These are phyloP conservation scores for Pyralis farinalis DNA, from an alignment of 2,888 invertebrate species.

Conservation along the genomic window DNA sequence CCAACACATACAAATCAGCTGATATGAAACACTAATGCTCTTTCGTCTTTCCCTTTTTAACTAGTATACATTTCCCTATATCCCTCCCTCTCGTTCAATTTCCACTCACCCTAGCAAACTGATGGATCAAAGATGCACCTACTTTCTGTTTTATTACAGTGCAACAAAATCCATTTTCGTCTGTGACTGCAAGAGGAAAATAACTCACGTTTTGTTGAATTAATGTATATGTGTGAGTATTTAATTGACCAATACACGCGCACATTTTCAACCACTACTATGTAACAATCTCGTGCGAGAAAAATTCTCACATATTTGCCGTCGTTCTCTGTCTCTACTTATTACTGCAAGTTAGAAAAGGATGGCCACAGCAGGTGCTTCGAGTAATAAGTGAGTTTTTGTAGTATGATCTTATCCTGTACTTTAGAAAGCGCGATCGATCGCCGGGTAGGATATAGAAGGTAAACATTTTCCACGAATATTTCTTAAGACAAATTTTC, in stretches of 20 bases:
- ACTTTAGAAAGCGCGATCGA: conserved; percentile 54
- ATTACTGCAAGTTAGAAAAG: conserved; percentile 7
- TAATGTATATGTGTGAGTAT: conserved; percentile 45
- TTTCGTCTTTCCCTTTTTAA: conserved; percentile 28
- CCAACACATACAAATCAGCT: conserved; percentile 17
- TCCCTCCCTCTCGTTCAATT: conserved; percentile 29
- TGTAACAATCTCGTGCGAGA: conserved; percentile 6
- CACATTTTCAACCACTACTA: conserved; percentile 23
- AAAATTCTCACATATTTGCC: conserved; percentile 3
- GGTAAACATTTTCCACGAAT: conserved; percentile 29
- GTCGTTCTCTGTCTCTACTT: conserved; percentile 7
- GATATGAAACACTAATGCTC: conserved; percentile 12
- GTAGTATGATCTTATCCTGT: conserved; percentile 35
- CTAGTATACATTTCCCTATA: conserved; percentile 16
- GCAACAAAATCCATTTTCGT: conserved; percentile 20
- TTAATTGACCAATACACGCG: conserved; percentile 55
- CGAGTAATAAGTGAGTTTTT: conserved; percentile 32
- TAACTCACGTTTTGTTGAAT: conserved; percentile 16
- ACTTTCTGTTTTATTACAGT: conserved; percentile 10
- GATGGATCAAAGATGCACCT: conserved; percentile 9
- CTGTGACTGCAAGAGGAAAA: conserved; percentile 13
- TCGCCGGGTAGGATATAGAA: conserved; percentile 35
- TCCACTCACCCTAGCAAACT: conserved; percentile 37
- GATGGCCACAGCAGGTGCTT: conserved; percentile 10
- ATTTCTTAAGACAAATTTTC: conserved; percentile 9